Conservation (phyloP, 1,140 invertebrate genomes). For the Coelopa frigida region DNA sequence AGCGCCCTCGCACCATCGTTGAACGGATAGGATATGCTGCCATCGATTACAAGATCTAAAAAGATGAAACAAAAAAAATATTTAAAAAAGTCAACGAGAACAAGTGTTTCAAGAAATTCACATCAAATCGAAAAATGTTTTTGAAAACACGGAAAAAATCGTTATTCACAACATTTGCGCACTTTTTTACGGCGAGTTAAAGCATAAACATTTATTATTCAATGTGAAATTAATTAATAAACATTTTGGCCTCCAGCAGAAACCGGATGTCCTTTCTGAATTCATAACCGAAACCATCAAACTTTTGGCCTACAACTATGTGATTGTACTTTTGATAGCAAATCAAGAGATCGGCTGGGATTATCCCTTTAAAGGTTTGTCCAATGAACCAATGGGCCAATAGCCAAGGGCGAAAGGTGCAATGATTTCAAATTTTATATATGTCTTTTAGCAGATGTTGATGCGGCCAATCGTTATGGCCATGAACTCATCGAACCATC, state of each 20-base stretch:
- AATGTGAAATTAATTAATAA: neutral
- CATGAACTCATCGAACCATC: constrained; percentile 9
- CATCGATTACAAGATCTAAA: constrained; percentile 86
- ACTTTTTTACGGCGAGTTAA: constrained; percentile 6
- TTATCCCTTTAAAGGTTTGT: constrained; percentile 11
- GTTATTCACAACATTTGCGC: constrained; percentile 3
- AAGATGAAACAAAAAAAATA: constrained; percentile 6
- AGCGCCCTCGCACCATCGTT: constrained; percentile 87
- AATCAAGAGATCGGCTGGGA: constrained; percentile 14
- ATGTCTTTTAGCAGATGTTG: neutral
- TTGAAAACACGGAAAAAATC: constrained; percentile 1
- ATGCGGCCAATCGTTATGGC: constrained; percentile 10
- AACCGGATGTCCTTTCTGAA: constrained; percentile 11
- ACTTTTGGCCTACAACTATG: constrained; percentile 12
- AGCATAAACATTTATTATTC: no score
- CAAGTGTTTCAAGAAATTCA: no score
- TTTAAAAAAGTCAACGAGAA: no score
- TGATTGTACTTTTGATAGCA: constrained; percentile 12
- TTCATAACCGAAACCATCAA: constrained; percentile 12
- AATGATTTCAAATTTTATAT: neutral
- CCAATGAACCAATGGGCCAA: no score
- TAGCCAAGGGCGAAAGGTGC: no score
- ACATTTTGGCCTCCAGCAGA: neutral
- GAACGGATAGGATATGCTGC: constrained; percentile 87
- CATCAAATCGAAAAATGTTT: no score